A percentile compares a stretch with the other conserved stretches of the same genome.
phyloP scores from a whole-genome alignment of 2,113 vertebrate species.

The Galemys pyrenaicus region DNA sequence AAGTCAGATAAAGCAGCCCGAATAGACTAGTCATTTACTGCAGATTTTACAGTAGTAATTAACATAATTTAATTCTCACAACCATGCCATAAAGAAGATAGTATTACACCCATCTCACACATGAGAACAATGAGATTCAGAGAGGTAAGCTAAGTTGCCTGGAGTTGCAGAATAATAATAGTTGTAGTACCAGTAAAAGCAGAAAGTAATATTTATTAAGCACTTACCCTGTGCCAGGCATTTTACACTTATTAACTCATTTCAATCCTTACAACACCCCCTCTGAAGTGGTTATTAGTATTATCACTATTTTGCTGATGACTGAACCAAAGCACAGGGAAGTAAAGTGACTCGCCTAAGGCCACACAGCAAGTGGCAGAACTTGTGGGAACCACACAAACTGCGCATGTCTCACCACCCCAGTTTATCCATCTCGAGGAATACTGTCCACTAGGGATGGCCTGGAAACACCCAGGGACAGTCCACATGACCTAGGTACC shows the following conservation, averaged over 20 bases:
- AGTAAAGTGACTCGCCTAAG: neutral
- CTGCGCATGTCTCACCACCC: neutral
- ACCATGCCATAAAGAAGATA: constrained; percentile 51
- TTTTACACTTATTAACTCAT: neutral
- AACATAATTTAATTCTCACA: constrained; percentile 37
- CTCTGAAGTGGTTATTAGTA: neutral
- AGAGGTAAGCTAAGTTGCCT: neutral
- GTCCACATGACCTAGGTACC: neutral
- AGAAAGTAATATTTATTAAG: neutral
- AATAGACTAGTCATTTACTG: neutral
- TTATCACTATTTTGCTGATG: neutral
- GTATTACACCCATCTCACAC: neutral
- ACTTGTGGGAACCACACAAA: neutral
- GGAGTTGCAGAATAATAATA: neutral
- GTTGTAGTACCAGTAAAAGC: neutral
- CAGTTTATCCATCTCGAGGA: neutral
- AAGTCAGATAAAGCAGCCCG: constrained; percentile 26
- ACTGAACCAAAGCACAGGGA: neutral
- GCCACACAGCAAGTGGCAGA: neutral
- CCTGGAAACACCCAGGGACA: neutral
- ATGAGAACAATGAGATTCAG: neutral
- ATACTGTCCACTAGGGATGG: neutral
- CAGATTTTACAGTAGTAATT: constrained; percentile 39
- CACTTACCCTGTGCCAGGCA: neutral
- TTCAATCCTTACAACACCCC: neutral